Evolutionary conservation across 2,113 vertebrate species (phyloP).

Genomic region (Grammomys surdaster): DNA sequence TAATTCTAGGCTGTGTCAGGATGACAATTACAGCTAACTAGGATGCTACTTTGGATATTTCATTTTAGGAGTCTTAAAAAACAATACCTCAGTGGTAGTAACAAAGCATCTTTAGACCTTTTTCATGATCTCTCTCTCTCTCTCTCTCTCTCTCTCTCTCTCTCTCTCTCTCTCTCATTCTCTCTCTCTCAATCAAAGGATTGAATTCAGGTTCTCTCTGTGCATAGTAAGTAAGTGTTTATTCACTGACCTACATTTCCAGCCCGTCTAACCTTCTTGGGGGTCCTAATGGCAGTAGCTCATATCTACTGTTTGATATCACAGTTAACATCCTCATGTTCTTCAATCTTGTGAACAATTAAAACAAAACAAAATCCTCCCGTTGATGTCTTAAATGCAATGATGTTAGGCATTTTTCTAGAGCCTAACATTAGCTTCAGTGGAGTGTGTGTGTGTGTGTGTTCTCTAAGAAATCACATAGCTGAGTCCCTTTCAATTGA

Average conservation of each 20-base stretch:
- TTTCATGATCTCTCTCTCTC: background rate
- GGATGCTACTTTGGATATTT: background rate
- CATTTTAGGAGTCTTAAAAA: conserved; percentile 14
- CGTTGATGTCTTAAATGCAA: background rate
- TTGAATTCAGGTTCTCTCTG: background rate
- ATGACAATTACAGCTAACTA: background rate
- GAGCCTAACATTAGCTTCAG: background rate
- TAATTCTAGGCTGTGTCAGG: background rate
- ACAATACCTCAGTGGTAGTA: background rate
- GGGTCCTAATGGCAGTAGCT: background rate
- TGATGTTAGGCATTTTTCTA: background rate
- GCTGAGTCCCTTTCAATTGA: background rate
- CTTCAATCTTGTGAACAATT: conserved; percentile 45
- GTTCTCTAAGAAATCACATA: background rate
- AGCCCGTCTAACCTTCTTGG: background rate
- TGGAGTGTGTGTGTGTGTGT: background rate
- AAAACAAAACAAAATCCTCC: conserved; percentile 49
- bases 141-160: background rate
- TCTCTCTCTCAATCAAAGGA: background rate
- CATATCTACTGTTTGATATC: background rate
- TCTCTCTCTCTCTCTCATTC: background rate
- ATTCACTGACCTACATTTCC: background rate
- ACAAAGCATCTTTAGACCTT: background rate
- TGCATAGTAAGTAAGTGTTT: background rate
- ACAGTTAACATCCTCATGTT: background rate